Base-by-base conservation (phyloP, 2,113 vertebrate genomes). In the Haplotaxodon microlepis region DNA sequence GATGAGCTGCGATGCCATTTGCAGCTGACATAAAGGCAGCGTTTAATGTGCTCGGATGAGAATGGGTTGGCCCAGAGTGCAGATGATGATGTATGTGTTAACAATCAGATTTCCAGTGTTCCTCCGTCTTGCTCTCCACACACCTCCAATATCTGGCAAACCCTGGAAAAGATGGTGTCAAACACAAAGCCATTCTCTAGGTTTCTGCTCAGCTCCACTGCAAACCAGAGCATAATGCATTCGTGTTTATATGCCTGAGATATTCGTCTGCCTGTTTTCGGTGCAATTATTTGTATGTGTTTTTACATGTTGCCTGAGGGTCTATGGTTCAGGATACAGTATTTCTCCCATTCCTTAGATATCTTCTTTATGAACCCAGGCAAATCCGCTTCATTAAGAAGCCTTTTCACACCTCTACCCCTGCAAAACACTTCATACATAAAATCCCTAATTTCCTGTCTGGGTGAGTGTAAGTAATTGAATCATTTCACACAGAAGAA, bases 371-470 rank as follows among this genome's bases (percentile, higher is more conserved):
- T 82, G 59, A 87, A 82, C 85, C 88, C 63, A 66, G 86, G 51
- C 89, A 69, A 86, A 63, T 81, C 84, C 24, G 88, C 90, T 93
- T 96, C 95, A 96, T 96, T 96, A 95, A 90, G 90, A 93, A 89
- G 91, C 86, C 91, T 69, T 89, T 92, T 92, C 92, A 92, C 36
- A 88, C 90, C 86, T 86, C 84, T 83, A 81, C 38, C 86, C 59
- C 86, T 86, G 84, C 87, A 93, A 96, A 94, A 95, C 91, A 92
- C 93, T 93, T 94, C 92, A 94, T 92, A 96, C 93, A 90, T 93
- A 93, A 95, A 94, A 95, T 94, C 93, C 91, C 93, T 92, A 88
- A 95, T 95, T 96, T 96, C 95, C 96, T 94, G 94, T 94, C 91
- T 90, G 92, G 90, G 92, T 93, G 92, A 95, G 92, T 92, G 93